These are phyloP conservation scores for Phytoseiulus persimilis DNA, from an alignment of 2,888 invertebrate genomes.

Conservation along the genomic window DNA sequence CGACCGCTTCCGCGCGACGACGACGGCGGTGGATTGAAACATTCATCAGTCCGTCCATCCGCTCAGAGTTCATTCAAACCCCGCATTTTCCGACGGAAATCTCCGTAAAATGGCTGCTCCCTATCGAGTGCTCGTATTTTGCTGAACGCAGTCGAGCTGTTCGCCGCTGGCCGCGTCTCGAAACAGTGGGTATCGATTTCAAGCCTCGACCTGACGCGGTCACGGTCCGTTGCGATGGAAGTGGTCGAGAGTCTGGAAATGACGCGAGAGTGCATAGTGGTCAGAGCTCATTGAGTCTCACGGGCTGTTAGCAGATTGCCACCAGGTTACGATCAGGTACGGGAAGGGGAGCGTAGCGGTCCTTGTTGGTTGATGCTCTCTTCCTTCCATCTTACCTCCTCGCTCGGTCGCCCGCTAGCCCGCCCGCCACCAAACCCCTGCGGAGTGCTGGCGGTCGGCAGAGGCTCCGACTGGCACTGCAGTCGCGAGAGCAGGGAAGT, in stretches of 20 bases:
- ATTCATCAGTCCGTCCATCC: neutral
- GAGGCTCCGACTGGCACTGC: neutral
- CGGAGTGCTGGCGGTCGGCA: neutral
- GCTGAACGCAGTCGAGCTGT: too few species aligned
- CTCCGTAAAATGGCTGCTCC: too few species aligned
- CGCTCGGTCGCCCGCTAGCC: neutral
- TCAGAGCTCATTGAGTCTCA: neutral
- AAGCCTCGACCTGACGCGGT: neutral
- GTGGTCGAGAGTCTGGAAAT: neutral
- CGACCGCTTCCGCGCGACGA: neutral
- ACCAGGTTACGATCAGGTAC: neutral
- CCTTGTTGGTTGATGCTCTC: neutral
- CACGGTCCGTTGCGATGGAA: neutral
- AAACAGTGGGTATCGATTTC: neutral
- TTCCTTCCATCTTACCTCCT: neutral
- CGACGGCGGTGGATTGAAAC: neutral
- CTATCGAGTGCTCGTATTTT: too few species aligned
- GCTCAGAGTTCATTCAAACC: neutral
- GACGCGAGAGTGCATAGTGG: neutral
- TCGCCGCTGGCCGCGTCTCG: neutral
- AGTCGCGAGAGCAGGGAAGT: neutral
- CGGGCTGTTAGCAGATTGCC: constrained; percentile 5
- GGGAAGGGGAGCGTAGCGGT: neutral
- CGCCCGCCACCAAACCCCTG: neutral
- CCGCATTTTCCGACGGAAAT: too few species aligned